Conservation (phyloP, 1,140 invertebrate genomes). For the Drosophila fuyamai region DNA sequence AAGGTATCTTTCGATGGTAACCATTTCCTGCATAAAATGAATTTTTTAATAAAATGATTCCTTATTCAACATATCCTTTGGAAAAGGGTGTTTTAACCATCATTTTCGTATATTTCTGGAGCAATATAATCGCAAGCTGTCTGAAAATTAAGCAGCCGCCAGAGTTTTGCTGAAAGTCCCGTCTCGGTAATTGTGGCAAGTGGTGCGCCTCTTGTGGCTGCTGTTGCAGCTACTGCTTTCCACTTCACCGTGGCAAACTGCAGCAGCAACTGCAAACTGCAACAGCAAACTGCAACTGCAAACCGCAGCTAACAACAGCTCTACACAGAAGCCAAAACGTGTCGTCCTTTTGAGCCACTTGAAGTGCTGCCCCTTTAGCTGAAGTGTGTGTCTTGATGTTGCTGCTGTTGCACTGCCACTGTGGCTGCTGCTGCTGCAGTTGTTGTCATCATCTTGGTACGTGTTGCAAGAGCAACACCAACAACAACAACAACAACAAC, state of each 20-base stretch:
- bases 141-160: slow-evolving; percentile 75
- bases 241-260: slow-evolving; percentile 33
- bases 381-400: slow-evolving; percentile 39
- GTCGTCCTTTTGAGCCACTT: slow-evolving; percentile 81
- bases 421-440: slow-evolving; percentile 28
- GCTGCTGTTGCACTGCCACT: slow-evolving; percentile 20
- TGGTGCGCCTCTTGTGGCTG: slow-evolving; percentile 56
- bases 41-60: background rate
- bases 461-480: slow-evolving; percentile 56
- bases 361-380: slow-evolving; percentile 50
- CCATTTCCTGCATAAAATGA: background rate
- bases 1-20: background rate
- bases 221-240: slow-evolving; percentile 60
- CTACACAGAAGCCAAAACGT: slow-evolving; percentile 79
- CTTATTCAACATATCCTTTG: background rate
- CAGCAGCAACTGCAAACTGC: slow-evolving; percentile 32
- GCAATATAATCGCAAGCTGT: slow-evolving; percentile 77
- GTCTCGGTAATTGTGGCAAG: slow-evolving; percentile 71
- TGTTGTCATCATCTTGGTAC: slow-evolving; percentile 72
- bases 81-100: slow-evolving; percentile 14
- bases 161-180: slow-evolving; percentile 15
- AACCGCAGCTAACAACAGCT: slow-evolving; percentile 45
- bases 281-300: slow-evolving; percentile 10
- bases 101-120: slow-evolving; percentile 78
- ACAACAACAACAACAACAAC: background rate